These are phyloP conservation scores for Diaperis boleti DNA, from an alignment of 2,888 invertebrate genomes.

Conservation along the genomic window DNA sequence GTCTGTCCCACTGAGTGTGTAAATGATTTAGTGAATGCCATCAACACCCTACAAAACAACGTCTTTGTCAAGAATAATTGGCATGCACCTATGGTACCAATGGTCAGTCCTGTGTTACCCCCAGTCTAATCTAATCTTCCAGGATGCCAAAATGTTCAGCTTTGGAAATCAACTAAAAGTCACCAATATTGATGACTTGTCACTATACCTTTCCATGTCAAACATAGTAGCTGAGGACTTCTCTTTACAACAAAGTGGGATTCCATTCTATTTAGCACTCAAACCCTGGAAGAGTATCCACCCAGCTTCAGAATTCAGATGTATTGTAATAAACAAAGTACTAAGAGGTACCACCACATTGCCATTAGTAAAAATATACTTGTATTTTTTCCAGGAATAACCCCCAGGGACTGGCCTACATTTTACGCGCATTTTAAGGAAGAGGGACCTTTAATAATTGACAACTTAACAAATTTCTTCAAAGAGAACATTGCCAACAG, in stretches of 20 bases:
- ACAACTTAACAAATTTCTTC: slow-evolving; percentile 57
- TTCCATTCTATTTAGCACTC: slow-evolving; percentile 58
- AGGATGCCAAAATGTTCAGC: slow-evolving; percentile 63
- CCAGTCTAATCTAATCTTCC: slow-evolving; percentile 35
- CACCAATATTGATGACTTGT: slow-evolving; percentile 57
- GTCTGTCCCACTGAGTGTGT: slow-evolving; percentile 47
- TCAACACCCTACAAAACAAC: slow-evolving; percentile 53
- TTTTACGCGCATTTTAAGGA: slow-evolving; percentile 62
- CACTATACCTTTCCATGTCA: slow-evolving; percentile 59
- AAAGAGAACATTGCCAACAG: slow-evolving; percentile 54
- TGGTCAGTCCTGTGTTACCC: too few species aligned
- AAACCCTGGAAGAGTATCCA: slow-evolving; percentile 63
- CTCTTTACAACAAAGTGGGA: slow-evolving; percentile 51
- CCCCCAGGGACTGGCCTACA: slow-evolving; percentile 64
- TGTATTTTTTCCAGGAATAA: slow-evolving; percentile 60
- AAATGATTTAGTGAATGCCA: slow-evolving; percentile 56
- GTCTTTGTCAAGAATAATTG: slow-evolving; percentile 64
- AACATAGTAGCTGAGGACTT: slow-evolving; percentile 60
- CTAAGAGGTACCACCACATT: slow-evolving; percentile 56
- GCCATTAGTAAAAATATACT: too few species aligned
- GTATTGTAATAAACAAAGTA: slow-evolving; percentile 62
- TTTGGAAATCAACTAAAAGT: slow-evolving; percentile 60
- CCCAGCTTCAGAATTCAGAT: slow-evolving; percentile 64
- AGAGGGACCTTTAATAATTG: slow-evolving; percentile 60
- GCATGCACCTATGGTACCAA: slow-evolving; percentile 62